A percentile compares a stretch with the other conserved stretches of the same genome.
Evolutionary conservation across 1,140 invertebrate species (phyloP).

Genomic region (Dreissena rostriformis): DNA sequence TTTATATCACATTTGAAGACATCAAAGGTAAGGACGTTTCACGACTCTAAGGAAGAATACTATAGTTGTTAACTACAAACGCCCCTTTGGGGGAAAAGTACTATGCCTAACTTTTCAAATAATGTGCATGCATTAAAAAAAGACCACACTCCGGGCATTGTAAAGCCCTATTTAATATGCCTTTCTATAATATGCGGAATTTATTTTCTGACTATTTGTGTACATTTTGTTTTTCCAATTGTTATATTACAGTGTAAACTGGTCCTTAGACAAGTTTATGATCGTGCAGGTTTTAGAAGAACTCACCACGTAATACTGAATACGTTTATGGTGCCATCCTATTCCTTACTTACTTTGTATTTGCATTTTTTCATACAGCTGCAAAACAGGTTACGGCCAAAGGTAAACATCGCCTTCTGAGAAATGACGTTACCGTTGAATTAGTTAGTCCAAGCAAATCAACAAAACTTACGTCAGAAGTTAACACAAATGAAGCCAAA

Average conservation of each 20-base stretch:
- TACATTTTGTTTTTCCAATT: background rate
- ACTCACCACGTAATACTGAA: background rate
- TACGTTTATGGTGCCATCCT: background rate
- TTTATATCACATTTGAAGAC: background rate
- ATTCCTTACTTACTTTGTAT: background rate
- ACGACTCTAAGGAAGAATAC: background rate
- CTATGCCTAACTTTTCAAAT: too few relatives aligned
- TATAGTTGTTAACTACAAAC: too few relatives aligned
- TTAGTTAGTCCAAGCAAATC: background rate
- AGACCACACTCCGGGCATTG: too few relatives aligned
- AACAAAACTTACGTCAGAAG: background rate
- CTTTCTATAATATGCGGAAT: too few relatives aligned
- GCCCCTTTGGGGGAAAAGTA: too few relatives aligned
- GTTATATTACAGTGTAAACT: background rate
- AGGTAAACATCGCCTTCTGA: background rate
- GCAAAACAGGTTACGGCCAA: background rate
- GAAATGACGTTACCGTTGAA: background rate
- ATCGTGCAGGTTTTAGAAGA: background rate
- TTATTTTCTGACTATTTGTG: background rate
- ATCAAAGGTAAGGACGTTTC: background rate
- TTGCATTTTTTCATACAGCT: background rate
- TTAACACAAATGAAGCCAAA: background rate
- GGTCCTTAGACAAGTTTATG: background rate
- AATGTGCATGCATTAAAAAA: too few relatives aligned
- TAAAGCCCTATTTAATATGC: too few relatives aligned